Evolutionary conservation across 2,888 invertebrate genomes (phyloP).

Genomic region (Carterocephalus palaemon): DNA sequence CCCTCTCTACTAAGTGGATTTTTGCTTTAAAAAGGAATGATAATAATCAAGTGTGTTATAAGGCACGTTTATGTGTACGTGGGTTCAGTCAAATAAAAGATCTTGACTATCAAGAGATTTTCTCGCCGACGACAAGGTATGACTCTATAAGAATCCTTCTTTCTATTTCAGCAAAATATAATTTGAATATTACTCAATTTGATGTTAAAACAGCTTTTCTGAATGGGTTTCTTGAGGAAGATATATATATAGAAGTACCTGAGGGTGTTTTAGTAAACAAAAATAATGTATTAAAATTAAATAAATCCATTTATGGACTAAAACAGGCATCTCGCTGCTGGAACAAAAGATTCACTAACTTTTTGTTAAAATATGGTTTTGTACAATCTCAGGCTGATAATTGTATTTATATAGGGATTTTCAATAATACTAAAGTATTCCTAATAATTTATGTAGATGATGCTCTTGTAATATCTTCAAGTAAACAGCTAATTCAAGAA

Average conservation of each 20-base stretch:
- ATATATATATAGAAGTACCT: constrained; percentile 34
- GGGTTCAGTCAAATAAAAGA: constrained; percentile 30
- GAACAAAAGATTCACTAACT: constrained; percentile 31
- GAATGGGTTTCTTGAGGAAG: constrained; percentile 30
- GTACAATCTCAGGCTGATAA: too few species aligned
- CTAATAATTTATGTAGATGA: constrained; percentile 39
- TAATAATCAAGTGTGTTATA: constrained; percentile 20
- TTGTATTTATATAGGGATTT: constrained; percentile 31
- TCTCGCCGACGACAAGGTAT: constrained; percentile 30
- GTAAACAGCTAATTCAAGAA: constrained; percentile 14
- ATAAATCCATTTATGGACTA: too few species aligned
- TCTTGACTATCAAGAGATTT: constrained; percentile 31
- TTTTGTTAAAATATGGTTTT: constrained; percentile 30
- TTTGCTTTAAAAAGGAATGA: constrained; percentile 32
- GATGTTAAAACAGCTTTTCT: too few species aligned
- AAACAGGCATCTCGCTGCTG: too few species aligned
- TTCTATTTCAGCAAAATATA: constrained; percentile 26
- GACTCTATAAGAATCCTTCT: constrained; percentile 32
- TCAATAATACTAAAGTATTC: constrained; percentile 29
- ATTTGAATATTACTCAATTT: constrained; percentile 31
- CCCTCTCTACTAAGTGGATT: constrained; percentile 35
- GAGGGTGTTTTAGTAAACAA: constrained; percentile 30
- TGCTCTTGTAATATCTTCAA: constrained; percentile 30
- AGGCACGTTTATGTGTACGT: constrained; percentile 32
- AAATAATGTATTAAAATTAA: too few species aligned